Evolutionary conservation across 2,113 vertebrate genomes (phyloP), one percentile per base, ranked within the genome.

Genomic region (Tapirus terrestris): DNA sequence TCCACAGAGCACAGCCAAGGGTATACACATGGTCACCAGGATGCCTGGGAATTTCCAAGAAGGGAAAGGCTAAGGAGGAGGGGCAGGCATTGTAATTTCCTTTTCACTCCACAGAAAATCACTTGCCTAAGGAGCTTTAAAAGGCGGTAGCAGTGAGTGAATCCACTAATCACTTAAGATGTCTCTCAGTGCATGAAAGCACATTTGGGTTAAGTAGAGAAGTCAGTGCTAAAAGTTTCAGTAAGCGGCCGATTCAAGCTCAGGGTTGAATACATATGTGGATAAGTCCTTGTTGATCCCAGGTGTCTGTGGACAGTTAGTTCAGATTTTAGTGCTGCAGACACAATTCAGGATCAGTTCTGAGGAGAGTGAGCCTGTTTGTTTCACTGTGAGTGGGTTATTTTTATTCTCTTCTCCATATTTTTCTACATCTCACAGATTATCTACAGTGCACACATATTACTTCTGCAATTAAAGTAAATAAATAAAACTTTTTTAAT

Each of bases 391-490:
- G 2, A 89, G 45, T 36, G 48, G 36, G 53, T 53, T 13, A 89
- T 23, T 93, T 89, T 96, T 58, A 91, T 63, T 73, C n/a, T 93
- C 31, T 93, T 81, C 25, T 68, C 63, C 72, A 6, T 70, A 60
- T 97, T 83, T 89, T 86, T 77, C 68, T 83, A 48, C 11, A 87
- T 65, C 39, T 87, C 61, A 60, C 18, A 93, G 23, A 60, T 86
- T 53, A 80, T 70, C 91, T 75, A 89, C 17, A 29, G 36, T 43
- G 17, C 95, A 89, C 48, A 76, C 25, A 33, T 25, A 72, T n/a
- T 43, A 89, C 89, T 92, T 94, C 45, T 89, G 67, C 83, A 94
- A 92, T 92, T n/a, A 10, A 83, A 75, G 77, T 11, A 72, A 70
- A 58, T 33, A 58, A 58, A 23, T 72, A 70, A 53, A 39, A 60